Percentiles rank a stretch among this genome's conserved stretches.
These are phyloP conservation scores for Anoncus sp. DNA, from an alignment of 2,888 invertebrate genomes.

Conservation along the genomic window DNA sequence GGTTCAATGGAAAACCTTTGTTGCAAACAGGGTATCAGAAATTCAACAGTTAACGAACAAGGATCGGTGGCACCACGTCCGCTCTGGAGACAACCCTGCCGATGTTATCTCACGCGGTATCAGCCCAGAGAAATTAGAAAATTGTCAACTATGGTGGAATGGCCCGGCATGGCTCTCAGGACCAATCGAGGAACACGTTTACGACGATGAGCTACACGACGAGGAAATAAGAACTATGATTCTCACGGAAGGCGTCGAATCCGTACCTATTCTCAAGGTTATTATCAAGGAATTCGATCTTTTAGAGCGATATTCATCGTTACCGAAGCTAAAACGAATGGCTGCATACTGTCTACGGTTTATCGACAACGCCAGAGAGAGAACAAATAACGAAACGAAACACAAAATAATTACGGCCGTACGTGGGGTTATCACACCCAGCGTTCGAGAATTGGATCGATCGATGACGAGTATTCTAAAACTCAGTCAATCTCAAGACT, in stretches of 20 bases:
- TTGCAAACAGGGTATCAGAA: constrained; percentile 10
- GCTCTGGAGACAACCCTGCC: constrained; percentile 57
- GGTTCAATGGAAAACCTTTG: constrained; percentile 14
- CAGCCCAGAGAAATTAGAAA: constrained; percentile 17
- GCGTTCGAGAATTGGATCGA: not conserved
- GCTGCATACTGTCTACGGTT: constrained; percentile 33
- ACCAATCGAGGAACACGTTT: constrained; percentile 11
- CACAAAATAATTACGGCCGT: no score
- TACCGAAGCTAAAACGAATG: constrained; percentile 20
- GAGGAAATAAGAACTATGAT: not conserved
- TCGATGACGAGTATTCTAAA: not conserved
- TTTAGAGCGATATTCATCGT: constrained; percentile 5
- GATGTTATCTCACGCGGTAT: constrained; percentile 56
- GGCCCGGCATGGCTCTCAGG: constrained; percentile 64
- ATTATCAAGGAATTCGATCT: not conserved
- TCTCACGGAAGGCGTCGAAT: not conserved
- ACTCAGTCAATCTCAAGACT: constrained; percentile 26
- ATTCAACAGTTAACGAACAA: constrained; percentile 7
- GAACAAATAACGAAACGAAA: no score
- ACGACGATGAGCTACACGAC: not conserved
- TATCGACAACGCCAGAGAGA: constrained; percentile 5
- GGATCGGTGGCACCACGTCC: constrained; percentile 51
- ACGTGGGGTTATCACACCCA: no score
- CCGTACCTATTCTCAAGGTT: not conserved
- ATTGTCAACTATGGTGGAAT: constrained; percentile 59